Base-by-base conservation (phyloP, 2,113 vertebrate species). In the Trachemys scripta region DNA sequence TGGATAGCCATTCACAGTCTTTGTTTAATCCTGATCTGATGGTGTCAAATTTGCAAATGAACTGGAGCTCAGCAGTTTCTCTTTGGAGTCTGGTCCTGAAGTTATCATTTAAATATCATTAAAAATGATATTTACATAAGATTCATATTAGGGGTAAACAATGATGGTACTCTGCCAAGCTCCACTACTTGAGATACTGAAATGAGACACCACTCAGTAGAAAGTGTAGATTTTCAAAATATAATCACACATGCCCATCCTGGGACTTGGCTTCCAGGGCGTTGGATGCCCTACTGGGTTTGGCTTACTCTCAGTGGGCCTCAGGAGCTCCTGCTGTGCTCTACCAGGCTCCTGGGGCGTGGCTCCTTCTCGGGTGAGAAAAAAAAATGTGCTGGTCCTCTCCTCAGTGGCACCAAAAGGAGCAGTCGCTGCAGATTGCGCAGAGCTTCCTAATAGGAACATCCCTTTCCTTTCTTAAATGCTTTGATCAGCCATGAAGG, bases 281-380 rank as follows among this genome's bases (percentile, higher is more conserved):
- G 16, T 69, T 19, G 35, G 14, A 69, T 16, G 16, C 62, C 35
- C 31, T 69, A n/a, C 31, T n/a, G 38, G 8, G 22, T 84, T 0
- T 54, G 11, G 3, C 83, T 92, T 90, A 42, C 14, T 35, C 31
- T 72, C 56, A 17, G 16, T 12, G 4, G 8, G 89, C 79, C 8
- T 51, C 51, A 54, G 35, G 38, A 13, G 13, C 24, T 85, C 45
- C 1, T 59, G 62, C 51, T 1, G 54, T 42, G 54, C 5, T 80
- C 62, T 85, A 13, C 45, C 80, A 53, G 0, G 0, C 50, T 24
- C 4, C 7, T 13, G 5, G 24, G 49, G 62, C 6, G 5, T 85
- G 22, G 56, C 45, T 19, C 11, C 85, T 84, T 20, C 47, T 69
- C 50, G 72, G 31, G 62, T 38, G 38, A 88, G 88, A 76, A 86